Conservation (phyloP, 2,797 vertebrate species). For the Coranthus polyacanthus region DNA sequence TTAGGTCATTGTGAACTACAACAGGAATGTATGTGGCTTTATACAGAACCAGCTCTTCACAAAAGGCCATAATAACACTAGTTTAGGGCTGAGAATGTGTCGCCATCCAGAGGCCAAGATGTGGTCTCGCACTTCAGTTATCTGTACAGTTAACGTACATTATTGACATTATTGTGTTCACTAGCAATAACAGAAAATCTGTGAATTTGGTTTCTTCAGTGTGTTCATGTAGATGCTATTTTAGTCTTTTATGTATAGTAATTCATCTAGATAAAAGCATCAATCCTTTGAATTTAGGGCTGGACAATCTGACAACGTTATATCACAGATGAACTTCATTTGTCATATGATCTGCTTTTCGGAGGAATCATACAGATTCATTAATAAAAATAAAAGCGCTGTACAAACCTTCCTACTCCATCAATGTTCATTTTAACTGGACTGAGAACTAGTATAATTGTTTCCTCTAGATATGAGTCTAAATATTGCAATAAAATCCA, state of each 20-base stretch:
- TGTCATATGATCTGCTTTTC: too few relatives aligned
- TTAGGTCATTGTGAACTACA: neutral
- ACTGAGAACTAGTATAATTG: too few relatives aligned
- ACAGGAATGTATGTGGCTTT: neutral
- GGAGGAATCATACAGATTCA: too few relatives aligned
- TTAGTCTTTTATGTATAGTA: neutral
- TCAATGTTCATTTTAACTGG: too few relatives aligned
- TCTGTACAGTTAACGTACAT: neutral
- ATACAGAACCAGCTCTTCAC: constrained; percentile 10
- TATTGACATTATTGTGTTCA: neutral
- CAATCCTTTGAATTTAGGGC: neutral
- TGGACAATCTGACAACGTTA: too few relatives aligned
- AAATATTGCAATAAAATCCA: too few relatives aligned
- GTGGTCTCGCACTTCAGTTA: neutral
- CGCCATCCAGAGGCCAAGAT: constrained; percentile 62
- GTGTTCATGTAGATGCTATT: neutral
- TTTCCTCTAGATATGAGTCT: too few relatives aligned
- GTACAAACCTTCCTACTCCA: too few relatives aligned
- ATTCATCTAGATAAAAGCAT: neutral
- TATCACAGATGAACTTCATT: too few relatives aligned
- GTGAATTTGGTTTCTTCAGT: neutral
- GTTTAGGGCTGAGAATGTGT: constrained; percentile 17
- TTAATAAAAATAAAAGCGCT: too few relatives aligned
- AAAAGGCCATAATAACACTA: neutral
- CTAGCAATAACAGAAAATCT: neutral